These are phyloP conservation scores for Drosophila histrio DNA, from an alignment of 2,888 invertebrate genomes.

Conservation along the genomic window DNA sequence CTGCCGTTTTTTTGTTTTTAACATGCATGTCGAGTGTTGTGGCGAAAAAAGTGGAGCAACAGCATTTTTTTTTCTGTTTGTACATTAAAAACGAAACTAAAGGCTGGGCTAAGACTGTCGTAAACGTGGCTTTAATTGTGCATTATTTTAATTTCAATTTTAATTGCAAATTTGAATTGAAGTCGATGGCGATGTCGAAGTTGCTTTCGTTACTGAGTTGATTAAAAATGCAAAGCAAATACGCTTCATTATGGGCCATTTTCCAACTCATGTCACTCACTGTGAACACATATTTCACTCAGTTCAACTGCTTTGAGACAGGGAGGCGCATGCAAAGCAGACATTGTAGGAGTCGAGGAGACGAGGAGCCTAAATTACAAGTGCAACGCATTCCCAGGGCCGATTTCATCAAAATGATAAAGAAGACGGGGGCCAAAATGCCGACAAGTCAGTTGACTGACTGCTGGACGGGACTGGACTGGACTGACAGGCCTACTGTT, in stretches of 20 bases:
- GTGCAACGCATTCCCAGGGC: conserved; percentile 79
- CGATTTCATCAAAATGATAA: conserved; percentile 79
- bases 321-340: conserved; percentile 67
- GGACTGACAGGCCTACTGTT: conserved; percentile 72
- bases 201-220: conserved; percentile 25
- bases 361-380: conserved; percentile 62
- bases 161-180: conserved; percentile 35
- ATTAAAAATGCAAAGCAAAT: conserved; percentile 73
- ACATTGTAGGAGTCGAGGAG: conserved; percentile 45
- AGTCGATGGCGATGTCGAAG: neutral
- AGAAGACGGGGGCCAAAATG: conserved; percentile 56
- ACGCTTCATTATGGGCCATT: conserved; percentile 78
- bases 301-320: conserved; percentile 26
- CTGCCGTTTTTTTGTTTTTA: conserved; percentile 28
- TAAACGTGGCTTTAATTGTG: conserved; percentile 65
- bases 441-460: conserved; percentile 38
- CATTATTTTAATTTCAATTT: conserved; percentile 77
- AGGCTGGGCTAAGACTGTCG: conserved; percentile 15
- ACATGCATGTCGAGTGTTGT: conserved; percentile 54
- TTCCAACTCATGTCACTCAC: conserved; percentile 66
- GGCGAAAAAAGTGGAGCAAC: conserved; percentile 56
- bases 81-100: conserved; percentile 37
- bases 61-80: conserved; percentile 58
- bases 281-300: conserved; percentile 73
- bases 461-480: conserved; percentile 28